Conservation (phyloP, 2,113 vertebrate genomes). For the Anguilla japonica region DNA sequence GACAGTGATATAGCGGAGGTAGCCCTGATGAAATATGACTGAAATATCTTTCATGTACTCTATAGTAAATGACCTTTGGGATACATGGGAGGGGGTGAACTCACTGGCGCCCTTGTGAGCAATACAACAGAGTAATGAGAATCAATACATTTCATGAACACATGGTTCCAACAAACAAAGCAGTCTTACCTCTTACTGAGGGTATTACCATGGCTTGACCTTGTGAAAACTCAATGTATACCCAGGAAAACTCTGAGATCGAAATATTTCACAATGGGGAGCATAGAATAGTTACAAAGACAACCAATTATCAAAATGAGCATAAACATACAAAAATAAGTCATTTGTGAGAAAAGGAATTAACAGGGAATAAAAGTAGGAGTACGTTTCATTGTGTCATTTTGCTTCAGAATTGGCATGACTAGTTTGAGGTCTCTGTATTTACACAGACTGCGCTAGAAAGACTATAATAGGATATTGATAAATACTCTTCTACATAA, state of each 20-base stretch:
- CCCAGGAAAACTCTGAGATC: not conserved
- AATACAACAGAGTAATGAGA: slow-evolving; percentile 26
- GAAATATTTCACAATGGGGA: too few relatives aligned
- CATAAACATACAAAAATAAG: not conserved
- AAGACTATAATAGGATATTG: not conserved
- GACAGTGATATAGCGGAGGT: slow-evolving; percentile 26
- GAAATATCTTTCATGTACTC: slow-evolving; percentile 3
- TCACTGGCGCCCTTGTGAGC: slow-evolving; percentile 34
- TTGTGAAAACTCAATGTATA: slow-evolving; percentile 23
- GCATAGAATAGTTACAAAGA: too few relatives aligned
- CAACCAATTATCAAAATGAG: not conserved
- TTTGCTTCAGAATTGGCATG: too few relatives aligned
- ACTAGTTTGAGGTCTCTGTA: not conserved
- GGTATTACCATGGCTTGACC: slow-evolving; percentile 38
- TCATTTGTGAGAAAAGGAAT: too few relatives aligned
- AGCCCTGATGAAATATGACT: slow-evolving; percentile 14
- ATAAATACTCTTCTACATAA: not conserved
- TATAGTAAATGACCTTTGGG: slow-evolving; percentile 30
- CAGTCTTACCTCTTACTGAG: not conserved
- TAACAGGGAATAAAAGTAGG: too few relatives aligned
- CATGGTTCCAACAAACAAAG: slow-evolving; percentile 16
- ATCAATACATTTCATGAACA: slow-evolving; percentile 32
- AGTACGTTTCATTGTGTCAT: too few relatives aligned
- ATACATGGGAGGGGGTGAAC: slow-evolving; percentile 21
- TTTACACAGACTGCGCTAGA: too few relatives aligned